phyloP scores from a whole-genome alignment of 2,888 invertebrate genomes.

The Ornithoptera alexandrae region DNA sequence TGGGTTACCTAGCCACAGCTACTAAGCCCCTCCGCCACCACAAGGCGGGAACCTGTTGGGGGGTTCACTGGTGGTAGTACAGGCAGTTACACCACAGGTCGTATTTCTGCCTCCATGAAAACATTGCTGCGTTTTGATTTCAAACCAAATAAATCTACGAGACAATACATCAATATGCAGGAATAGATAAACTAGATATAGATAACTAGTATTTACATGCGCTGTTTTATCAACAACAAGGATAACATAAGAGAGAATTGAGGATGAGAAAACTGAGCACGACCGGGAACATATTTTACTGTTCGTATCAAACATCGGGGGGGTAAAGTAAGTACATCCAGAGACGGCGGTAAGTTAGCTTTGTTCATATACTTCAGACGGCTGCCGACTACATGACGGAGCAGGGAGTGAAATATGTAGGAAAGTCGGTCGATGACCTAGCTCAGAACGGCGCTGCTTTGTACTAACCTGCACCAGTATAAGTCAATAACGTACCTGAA shows the following conservation, averaged over 20 bases:
- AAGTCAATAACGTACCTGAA: neutral
- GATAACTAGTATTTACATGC: neutral
- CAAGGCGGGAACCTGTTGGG: too few species aligned
- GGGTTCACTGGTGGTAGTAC: too few species aligned
- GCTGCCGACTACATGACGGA: constrained; percentile 22
- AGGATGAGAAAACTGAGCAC: neutral
- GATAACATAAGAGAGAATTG: too few species aligned
- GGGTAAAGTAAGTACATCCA: constrained; percentile 4
- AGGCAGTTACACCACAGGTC: too few species aligned
- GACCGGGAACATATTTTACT: constrained; percentile 13
- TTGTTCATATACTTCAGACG: constrained; percentile 21
- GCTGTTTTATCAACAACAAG: neutral
- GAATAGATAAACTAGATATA: neutral
- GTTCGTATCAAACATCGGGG: constrained; percentile 7
- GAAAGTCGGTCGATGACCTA: constrained; percentile 25
- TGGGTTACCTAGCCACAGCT: too few species aligned
- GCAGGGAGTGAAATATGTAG: constrained; percentile 27
- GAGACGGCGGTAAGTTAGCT: constrained; percentile 19
- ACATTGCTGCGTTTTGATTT: too few species aligned
- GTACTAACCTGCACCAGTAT: neutral
- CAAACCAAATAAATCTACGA: too few species aligned
- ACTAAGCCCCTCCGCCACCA: too few species aligned
- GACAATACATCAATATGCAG: too few species aligned
- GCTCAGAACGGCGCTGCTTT: neutral
- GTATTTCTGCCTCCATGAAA: too few species aligned